Base-by-base conservation (phyloP, 1,140 invertebrate species). In the Dryas iulia region DNA sequence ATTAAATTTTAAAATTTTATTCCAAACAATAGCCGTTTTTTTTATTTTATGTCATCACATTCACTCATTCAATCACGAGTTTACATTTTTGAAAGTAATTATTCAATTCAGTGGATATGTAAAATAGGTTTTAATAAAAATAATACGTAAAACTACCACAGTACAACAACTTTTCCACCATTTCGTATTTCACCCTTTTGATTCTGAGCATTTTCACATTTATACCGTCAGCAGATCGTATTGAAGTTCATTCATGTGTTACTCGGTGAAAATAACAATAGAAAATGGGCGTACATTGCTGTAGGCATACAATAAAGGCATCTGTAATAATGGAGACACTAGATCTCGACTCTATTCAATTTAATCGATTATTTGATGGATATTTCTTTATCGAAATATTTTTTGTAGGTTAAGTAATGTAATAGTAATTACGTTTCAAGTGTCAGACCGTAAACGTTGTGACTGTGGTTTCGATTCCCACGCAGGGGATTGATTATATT, bases 281-380 rank as follows among this genome's bases (percentile, higher is more conserved):
- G 61, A 63, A 53, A 62, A 63, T 63, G 47, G 61, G 61, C 61
- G 52, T 63, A 3, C 8, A 33, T 33, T 54, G 23, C 61, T 63
- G 39, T 56, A 53, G 26, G 61, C 52, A 63, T 56, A 54, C 52
- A 63, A 63, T 63, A 56, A 23, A 54, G 14, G 14, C 28, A 62
- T 23, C 23, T 28, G 61, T 25, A 63, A 63, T 63, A 63, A 63
- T 63, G 47, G 61, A 63, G 26, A 56, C 61, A 56, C 23, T 26
- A 54, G 33, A 18, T 54, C 7, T 10, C 59, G 39, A 26, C 26
- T 47, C 39, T 28, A 52, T 61, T 61, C 59, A 53, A 53, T 61
- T 61, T 61, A 14, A 39, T 59, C 31, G 58, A 59, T 59, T 24
- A 31, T 10, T 31, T 7, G 30, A 47, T 47, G 39, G 14, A 47